Evolutionary conservation across 1,140 invertebrate species (phyloP).

Genomic region (Brachionus asplanchnoidis): DNA sequence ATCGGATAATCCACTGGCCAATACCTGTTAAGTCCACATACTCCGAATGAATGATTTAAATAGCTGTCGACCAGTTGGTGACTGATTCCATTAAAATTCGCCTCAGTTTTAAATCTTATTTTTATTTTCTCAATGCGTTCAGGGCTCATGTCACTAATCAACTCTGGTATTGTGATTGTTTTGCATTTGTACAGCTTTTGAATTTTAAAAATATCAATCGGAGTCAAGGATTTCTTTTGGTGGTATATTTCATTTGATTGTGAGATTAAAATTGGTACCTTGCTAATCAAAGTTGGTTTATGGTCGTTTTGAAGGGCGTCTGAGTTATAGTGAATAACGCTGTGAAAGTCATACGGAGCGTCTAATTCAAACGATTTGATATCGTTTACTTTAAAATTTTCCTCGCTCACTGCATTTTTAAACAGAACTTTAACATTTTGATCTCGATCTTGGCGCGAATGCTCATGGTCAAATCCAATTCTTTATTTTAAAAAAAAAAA

Average conservation of each 20-base stretch:
- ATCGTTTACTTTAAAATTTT: background rate
- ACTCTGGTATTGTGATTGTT: background rate
- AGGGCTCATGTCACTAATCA: background rate
- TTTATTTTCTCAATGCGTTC: background rate
- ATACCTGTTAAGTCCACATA: background rate
- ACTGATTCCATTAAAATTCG: constrained; percentile 14
- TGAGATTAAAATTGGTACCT: constrained; percentile 3
- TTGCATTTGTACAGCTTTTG: constrained; percentile 35
- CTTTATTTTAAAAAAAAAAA: background rate
- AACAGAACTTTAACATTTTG: constrained; percentile 50
- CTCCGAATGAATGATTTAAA: background rate
- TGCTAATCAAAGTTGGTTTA: background rate
- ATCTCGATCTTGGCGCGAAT: constrained; percentile 54
- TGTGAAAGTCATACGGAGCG: constrained; percentile 28
- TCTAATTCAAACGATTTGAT: background rate
- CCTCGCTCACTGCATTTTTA: constrained; percentile 45
- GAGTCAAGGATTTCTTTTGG: background rate
- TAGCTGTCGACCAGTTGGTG: background rate
- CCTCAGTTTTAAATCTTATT: constrained; percentile 5
- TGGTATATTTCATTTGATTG: constrained; percentile 16
- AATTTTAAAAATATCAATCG: constrained; percentile 24
- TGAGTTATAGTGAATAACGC: constrained; percentile 27
- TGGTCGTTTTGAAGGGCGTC: background rate
- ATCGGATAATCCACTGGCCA: constrained; percentile 36
- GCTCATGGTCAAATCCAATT: constrained; percentile 55